phyloP scores from a whole-genome alignment of 1,140 invertebrate species.

The Heliothis virescens region DNA sequence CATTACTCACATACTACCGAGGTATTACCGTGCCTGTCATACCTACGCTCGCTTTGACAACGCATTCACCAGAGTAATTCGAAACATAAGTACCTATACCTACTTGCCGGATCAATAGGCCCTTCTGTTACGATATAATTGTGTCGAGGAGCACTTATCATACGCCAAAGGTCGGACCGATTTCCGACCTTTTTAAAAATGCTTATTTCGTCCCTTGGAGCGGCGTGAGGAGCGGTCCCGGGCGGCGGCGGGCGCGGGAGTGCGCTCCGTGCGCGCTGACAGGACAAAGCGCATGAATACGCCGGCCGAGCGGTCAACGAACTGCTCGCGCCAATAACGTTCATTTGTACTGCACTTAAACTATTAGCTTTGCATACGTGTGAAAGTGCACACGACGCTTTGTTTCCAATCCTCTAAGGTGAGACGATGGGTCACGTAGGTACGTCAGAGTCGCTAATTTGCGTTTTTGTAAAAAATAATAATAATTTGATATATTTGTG shows the following conservation, averaged over 20 bases:
- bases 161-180: not conserved
- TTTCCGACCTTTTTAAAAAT: slow-evolving; percentile 15
- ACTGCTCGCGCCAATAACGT: slow-evolving; percentile 4
- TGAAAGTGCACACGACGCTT: not conserved
- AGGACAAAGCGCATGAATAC: slow-evolving; percentile 39
- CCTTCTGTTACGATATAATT: not conserved
- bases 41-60: not conserved
- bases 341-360: slow-evolving; percentile 16
- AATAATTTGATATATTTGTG: too few relatives aligned
- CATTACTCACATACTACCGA: too few relatives aligned
- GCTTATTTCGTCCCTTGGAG: not conserved
- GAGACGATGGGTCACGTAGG: too few relatives aligned
- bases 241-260: slow-evolving; percentile 20
- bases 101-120: not conserved
- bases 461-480: too few relatives aligned
- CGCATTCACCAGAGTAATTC: not conserved
- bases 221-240: slow-evolving; percentile 24
- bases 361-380: slow-evolving; percentile 16
- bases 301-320: slow-evolving; percentile 14
- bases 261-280: slow-evolving; percentile 21
- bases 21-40: not conserved
- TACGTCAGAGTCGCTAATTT: too few relatives aligned
- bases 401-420: not conserved
- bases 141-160: not conserved
- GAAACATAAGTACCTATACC: not conserved